Evolutionary conservation across 1,140 invertebrate species (phyloP), one percentile per base, ranked within the genome.

Genomic region (Drosophila athabasca): DNA sequence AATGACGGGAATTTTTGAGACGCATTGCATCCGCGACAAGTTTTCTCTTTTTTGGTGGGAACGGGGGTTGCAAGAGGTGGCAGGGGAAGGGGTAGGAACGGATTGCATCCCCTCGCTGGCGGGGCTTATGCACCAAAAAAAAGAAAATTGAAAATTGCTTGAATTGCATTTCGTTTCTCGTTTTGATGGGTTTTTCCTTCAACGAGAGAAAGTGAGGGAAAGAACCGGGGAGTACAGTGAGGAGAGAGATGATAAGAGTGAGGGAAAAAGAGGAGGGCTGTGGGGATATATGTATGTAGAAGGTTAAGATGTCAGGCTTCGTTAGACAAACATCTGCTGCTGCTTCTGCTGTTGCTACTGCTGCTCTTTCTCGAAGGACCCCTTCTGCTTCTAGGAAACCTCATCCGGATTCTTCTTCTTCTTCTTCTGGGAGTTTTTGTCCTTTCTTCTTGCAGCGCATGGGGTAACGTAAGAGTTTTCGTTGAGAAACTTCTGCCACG

Each of bases 91-190:
- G 19, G 8, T 13, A 62, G 6, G n/a, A 6, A 7, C 7, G 44
- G 29, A 19, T 35, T 50, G 41, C 31, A 31, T 31, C 0, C 8
- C 3, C 31, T 3, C 31, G 31, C 11, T 45, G 19, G 31, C 43
- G 52, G 45, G 39, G 54, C 43, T 78, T 61, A 58, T 51, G 44
- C 68, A 69, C 50, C 57, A 15, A 13, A 39, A 39, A 39, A 39
- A 39, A 11, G 68, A 68, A 85, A 85, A 87, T 85, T 78, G 81
- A 87, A 87, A 85, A 85, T 87, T 78, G 82, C 82, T 81, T 71
- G 62, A 85, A 85, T 85, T 87, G 82, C 82, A 80, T 74, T 85
- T 78, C 31, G 57, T 44, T 55, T 52, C 29, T 55, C 59, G 55
- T 45, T 59, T 45, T 50, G 54, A 59, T 67, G 45, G 50, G 39